These are phyloP conservation scores for Capitulum mitella DNA, from an alignment of 2,888 invertebrate genomes.

Conservation along the genomic window DNA sequence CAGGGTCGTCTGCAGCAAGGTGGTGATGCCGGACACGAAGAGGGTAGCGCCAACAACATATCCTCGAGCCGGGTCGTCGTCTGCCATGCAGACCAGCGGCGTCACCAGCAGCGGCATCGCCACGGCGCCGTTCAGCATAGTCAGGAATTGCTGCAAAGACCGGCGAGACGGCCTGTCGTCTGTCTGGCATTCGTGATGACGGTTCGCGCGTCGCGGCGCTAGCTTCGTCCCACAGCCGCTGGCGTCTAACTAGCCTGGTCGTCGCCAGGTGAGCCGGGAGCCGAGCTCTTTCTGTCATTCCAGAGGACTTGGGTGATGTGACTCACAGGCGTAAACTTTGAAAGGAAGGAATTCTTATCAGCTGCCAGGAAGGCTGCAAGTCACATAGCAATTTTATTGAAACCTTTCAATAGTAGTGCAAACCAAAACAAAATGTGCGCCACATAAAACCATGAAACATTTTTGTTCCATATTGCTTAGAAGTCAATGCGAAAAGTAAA, in stretches of 20 bases:
- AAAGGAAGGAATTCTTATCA: no score
- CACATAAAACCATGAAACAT: background rate
- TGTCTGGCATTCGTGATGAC: no score
- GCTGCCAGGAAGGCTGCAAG: no score
- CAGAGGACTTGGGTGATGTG: no score
- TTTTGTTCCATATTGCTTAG: background rate
- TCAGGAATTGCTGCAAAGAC: background rate
- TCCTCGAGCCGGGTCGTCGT: background rate
- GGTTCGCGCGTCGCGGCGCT: background rate
- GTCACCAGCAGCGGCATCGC: background rate
- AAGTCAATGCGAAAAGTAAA: background rate
- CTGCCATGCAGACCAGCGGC: background rate
- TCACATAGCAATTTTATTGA: no score
- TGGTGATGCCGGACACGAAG: constrained; percentile 1
- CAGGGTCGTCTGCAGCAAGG: background rate
- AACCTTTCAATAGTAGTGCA: no score
- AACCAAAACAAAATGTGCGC: background rate
- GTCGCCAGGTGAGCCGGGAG: no score
- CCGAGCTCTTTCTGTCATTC: no score
- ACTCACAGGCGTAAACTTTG: no score
- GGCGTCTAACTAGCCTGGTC: no score
- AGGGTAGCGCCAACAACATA: background rate
- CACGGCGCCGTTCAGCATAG: background rate
- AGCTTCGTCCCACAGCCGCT: background rate
- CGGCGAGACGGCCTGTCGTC: background rate